Percentiles rank a stretch among this genome's conserved stretches.
Evolutionary conservation across 2,888 invertebrate species (phyloP).

Genomic region (Callimorpha dominula): DNA sequence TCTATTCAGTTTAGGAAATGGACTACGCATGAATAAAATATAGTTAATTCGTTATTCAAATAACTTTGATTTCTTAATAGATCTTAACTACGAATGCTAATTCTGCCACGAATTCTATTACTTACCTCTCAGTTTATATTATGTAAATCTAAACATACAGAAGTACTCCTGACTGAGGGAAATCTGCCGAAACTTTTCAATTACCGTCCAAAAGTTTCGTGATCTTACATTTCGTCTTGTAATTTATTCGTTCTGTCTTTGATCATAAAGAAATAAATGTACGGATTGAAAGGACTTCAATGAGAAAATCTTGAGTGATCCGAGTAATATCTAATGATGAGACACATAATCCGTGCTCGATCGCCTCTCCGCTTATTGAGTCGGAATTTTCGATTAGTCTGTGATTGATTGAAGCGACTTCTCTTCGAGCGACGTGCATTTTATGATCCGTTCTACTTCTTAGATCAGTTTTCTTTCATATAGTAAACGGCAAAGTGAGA

Average conservation of each 20-base stretch:
- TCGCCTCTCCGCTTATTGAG: constrained; percentile 78
- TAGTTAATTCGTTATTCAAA: constrained; percentile 17
- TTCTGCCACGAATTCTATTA: constrained; percentile 34
- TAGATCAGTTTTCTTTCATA: constrained; percentile 60
- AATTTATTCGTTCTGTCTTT: constrained; percentile 67
- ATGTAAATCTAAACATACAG: constrained; percentile 50
- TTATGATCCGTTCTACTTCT: constrained; percentile 82
- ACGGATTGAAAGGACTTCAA: constrained; percentile 65
- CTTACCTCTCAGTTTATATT: constrained; percentile 38
- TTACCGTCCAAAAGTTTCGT: constrained; percentile 63
- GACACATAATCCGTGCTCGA: constrained; percentile 79
- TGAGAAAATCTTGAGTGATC: constrained; percentile 62
- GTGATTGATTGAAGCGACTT: constrained; percentile 85
- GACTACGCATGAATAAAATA: background rate
- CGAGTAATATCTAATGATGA: constrained; percentile 81
- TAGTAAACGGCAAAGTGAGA: constrained; percentile 63
- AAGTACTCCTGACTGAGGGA: constrained; percentile 40
- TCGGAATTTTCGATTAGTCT: constrained; percentile 85
- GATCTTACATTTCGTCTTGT: constrained; percentile 60
- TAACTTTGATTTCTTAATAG: constrained; percentile 27
- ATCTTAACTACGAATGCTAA: constrained; percentile 46
- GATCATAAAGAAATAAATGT: constrained; percentile 67
- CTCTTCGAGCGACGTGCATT: constrained; percentile 77
- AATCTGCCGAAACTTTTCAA: constrained; percentile 63
- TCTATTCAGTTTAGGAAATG: background rate